Evolutionary conservation across 2,888 invertebrate genomes (phyloP).

Genomic region (Calameuta pallipes): DNA sequence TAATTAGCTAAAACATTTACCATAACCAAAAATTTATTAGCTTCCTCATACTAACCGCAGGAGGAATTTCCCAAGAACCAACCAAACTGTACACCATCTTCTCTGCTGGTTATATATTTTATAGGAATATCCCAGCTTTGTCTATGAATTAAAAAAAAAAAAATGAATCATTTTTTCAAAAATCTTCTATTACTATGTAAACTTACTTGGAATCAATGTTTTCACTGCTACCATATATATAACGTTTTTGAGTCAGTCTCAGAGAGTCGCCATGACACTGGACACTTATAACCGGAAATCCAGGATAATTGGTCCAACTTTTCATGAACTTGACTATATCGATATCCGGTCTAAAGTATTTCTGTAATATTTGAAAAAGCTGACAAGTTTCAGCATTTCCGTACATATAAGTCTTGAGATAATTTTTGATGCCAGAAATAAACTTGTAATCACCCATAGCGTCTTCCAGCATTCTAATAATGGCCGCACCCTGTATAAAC

Average conservation of each 20-base stretch:
- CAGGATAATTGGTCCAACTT: slow-evolving; percentile 36
- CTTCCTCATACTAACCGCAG: slow-evolving; percentile 28
- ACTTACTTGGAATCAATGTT: background rate
- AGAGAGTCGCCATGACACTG: slow-evolving; percentile 14
- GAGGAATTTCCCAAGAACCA: slow-evolving; percentile 39
- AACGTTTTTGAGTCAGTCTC: slow-evolving; percentile 22
- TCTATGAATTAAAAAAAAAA: background rate
- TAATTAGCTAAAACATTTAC: background rate
- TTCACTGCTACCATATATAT: background rate
- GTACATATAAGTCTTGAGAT: slow-evolving; percentile 33
- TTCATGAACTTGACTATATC: slow-evolving; percentile 33
- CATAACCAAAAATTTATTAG: background rate
- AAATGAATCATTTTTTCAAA: background rate
- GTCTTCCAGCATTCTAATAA: slow-evolving; percentile 40
- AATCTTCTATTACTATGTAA: background rate
- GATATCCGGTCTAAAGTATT: slow-evolving; percentile 21
- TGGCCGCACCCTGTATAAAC: slow-evolving; percentile 34
- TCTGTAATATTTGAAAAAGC: slow-evolving; percentile 34
- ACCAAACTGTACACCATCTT: slow-evolving; percentile 29
- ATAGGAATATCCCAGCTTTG: slow-evolving; percentile 39
- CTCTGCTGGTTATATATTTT: slow-evolving; percentile 34
- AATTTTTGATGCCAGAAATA: slow-evolving; percentile 30
- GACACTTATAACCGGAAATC: slow-evolving; percentile 38
- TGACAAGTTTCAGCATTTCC: slow-evolving; percentile 34
- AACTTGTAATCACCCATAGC: slow-evolving; percentile 31